Evolutionary conservation across 2,797 vertebrate genomes (phyloP).

Genomic region (Ficedula albicollis): DNA sequence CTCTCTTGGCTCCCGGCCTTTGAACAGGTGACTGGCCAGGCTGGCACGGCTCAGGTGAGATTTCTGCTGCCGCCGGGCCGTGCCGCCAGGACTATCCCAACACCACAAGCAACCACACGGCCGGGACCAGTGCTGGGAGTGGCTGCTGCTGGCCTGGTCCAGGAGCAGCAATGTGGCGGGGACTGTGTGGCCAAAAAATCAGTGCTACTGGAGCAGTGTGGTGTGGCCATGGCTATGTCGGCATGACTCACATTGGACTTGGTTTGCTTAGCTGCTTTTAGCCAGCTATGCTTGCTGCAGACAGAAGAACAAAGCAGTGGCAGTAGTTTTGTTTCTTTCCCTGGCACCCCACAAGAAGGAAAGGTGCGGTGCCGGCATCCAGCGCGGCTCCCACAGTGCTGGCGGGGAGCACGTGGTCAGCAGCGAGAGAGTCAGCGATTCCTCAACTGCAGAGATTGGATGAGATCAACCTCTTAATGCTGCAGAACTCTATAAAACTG

Average conservation of each 20-base stretch:
- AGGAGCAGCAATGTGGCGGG: background rate
- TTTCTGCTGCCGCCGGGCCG: background rate
- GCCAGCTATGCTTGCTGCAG: background rate
- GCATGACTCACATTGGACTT: background rate
- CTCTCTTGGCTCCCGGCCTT: background rate
- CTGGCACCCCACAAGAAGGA: background rate
- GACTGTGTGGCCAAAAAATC: background rate
- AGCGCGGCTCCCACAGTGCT: rapidly evolving
- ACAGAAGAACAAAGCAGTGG: background rate
- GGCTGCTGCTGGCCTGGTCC: background rate
- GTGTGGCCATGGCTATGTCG: rapidly evolving
- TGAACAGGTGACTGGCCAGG: background rate
- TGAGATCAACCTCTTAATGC: background rate
- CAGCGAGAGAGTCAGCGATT: background rate
- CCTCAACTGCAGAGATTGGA: background rate
- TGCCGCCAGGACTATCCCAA: background rate
- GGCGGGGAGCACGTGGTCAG: background rate
- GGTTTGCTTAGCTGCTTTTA: background rate
- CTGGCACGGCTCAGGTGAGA: background rate
- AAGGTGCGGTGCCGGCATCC: background rate
- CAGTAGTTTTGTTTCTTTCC: background rate
- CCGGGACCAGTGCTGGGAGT: background rate
- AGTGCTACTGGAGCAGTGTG: background rate
- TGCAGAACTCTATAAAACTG: background rate
- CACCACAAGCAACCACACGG: rapidly evolving